Conservation (phyloP, 1,140 invertebrate species). For the Drosophila ambigua region DNA sequence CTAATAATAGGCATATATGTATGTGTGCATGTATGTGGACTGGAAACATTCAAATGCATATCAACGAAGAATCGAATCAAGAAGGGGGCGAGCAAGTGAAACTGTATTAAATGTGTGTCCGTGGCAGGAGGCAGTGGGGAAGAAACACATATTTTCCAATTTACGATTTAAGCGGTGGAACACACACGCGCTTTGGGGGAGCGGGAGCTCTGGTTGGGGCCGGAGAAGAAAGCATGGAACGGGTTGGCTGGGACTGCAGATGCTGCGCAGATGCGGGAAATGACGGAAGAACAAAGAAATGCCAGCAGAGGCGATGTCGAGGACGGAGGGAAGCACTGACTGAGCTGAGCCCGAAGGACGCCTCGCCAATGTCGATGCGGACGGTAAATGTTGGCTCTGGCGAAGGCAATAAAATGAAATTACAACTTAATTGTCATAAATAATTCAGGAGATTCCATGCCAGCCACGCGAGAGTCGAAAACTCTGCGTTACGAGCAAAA, state of each 20-base stretch:
- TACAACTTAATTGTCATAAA: conserved; percentile 74
- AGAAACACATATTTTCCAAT: conserved; percentile 60
- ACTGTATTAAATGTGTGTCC: too few relatives aligned
- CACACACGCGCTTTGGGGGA: conserved; percentile 15
- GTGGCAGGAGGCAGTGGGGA: background rate
- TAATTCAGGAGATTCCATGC: conserved; percentile 65
- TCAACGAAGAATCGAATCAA: too few relatives aligned
- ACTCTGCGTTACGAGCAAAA: conserved; percentile 42
- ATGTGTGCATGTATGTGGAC: too few relatives aligned
- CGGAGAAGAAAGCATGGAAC: conserved; percentile 1
- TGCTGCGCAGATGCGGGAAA: conserved; percentile 62
- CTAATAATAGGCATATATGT: too few relatives aligned
- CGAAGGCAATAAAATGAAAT: conserved; percentile 71
- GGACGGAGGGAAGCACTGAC: background rate
- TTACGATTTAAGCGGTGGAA: conserved; percentile 42
- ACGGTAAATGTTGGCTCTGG: conserved; percentile 63
- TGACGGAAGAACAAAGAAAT: conserved; percentile 55
- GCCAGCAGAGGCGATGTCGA: conserved; percentile 16
- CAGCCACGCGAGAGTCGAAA: conserved; percentile 44
- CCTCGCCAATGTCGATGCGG: conserved; percentile 17
- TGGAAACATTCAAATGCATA: too few relatives aligned
- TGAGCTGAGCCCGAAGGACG: conserved; percentile 1
- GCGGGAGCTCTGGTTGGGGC: conserved; percentile 12
- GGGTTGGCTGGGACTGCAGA: conserved; percentile 26
- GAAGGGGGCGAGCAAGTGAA: too few relatives aligned